Evolutionary conservation across 2,113 vertebrate species (phyloP).

Genomic region (Pangasianodon hypophthalmus): DNA sequence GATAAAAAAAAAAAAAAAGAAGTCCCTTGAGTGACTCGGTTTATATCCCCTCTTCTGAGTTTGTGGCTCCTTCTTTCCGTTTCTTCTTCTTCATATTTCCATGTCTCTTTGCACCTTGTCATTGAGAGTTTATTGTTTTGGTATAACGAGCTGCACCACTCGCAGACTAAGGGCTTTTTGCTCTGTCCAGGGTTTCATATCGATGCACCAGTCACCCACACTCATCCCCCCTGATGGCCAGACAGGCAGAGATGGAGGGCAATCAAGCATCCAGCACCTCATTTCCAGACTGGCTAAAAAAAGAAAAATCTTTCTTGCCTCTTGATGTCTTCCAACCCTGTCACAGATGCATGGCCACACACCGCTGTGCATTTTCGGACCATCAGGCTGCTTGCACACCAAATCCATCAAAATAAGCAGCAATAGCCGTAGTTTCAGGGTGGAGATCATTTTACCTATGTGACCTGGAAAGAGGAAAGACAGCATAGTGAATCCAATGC

Average conservation of each 20-base stretch:
- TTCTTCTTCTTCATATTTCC: conserved; percentile 29
- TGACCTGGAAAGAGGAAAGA: not conserved
- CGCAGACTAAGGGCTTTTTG: conserved; percentile 59
- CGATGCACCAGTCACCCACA: conserved; percentile 72
- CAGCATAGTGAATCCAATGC: not conserved
- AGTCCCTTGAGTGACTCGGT: not conserved
- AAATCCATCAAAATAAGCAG: conserved; percentile 17
- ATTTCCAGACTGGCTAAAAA: conserved; percentile 36
- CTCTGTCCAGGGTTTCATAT: conserved; percentile 72
- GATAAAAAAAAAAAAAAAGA: conserved; percentile 22
- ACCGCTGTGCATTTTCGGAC: conserved; percentile 12
- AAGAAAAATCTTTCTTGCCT: conserved; percentile 29
- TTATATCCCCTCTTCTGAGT: conserved; percentile 3
- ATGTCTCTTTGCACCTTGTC: conserved; percentile 55
- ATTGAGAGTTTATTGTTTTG: conserved; percentile 57
- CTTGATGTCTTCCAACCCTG: conserved; percentile 4
- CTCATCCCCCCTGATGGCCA: conserved; percentile 32
- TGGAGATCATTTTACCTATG: not conserved
- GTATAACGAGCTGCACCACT: conserved; percentile 68
- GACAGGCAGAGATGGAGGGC: conserved; percentile 40
- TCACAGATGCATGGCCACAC: conserved; percentile 21
- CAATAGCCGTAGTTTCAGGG: not conserved
- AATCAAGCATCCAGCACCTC: conserved; percentile 62
- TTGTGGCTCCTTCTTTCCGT: conserved; percentile 44
- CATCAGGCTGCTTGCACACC: not conserved